Conservation (phyloP, 2,113 vertebrate genomes). For the Rallus limicola region DNA sequence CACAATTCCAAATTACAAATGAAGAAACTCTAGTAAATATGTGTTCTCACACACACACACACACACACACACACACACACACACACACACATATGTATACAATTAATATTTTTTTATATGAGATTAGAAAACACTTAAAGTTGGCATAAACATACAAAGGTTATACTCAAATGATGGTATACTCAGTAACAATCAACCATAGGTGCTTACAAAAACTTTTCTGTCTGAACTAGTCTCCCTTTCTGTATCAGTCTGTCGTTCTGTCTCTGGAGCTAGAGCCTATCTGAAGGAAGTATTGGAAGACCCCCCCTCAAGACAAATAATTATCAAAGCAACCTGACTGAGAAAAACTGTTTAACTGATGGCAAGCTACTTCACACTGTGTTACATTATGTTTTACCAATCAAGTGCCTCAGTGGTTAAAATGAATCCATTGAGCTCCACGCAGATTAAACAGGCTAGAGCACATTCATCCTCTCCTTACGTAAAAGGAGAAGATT, state of each 20-base stretch:
- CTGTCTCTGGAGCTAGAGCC: background rate
- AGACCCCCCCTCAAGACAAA: conserved; percentile 36
- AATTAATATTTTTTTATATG: background rate
- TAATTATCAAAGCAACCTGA: conserved; percentile 69
- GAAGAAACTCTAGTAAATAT: background rate
- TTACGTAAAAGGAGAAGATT: conserved; percentile 64
- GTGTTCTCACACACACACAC: background rate
- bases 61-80: too few species aligned
- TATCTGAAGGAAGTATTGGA: conserved; percentile 30
- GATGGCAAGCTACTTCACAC: conserved; percentile 63
- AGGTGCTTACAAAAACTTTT: background rate
- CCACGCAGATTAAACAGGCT: conserved; percentile 70
- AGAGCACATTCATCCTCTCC: conserved; percentile 57
- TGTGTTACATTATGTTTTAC: conserved; percentile 64
- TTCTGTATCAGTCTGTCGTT: background rate
- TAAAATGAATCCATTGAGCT: conserved; percentile 69
- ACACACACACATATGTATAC: background rate
- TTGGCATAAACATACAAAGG: background rate
- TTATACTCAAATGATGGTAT: background rate
- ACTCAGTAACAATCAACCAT: background rate
- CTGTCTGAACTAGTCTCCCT: background rate
- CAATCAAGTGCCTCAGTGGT: conserved; percentile 64
- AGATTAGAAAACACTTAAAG: background rate
- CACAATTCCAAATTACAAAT: background rate
- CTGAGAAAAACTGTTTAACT: conserved; percentile 52